Evolutionary conservation across 2,888 invertebrate genomes (phyloP).

Genomic region (Drosophila prolongata): DNA sequence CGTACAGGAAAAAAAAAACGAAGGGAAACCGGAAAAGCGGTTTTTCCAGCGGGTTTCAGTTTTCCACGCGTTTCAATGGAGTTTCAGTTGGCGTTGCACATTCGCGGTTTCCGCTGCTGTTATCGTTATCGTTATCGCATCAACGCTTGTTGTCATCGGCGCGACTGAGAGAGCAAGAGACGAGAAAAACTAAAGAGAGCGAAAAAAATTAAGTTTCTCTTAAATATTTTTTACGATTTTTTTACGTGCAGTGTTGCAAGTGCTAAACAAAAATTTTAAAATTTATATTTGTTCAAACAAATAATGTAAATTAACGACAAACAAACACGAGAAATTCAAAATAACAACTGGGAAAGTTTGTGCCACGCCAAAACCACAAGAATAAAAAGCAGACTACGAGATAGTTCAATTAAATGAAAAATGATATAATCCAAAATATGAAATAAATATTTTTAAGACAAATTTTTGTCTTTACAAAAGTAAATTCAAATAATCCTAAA

Average conservation of each 20-base stretch:
- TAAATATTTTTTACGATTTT: slow-evolving; percentile 6
- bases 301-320: background rate
- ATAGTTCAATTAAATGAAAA: too few relatives aligned
- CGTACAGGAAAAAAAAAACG: slow-evolving; percentile 3
- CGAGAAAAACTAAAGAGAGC: background rate
- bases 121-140: slow-evolving; percentile 46
- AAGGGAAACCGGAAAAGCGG: slow-evolving; percentile 24
- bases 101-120: slow-evolving; percentile 35
- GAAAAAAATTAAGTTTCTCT: background rate
- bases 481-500: too few relatives aligned
- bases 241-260: slow-evolving; percentile 6
- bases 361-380: background rate
- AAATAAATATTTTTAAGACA: too few relatives aligned
- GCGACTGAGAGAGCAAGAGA: slow-evolving; percentile 18
- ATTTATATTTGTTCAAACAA: background rate
- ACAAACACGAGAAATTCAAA: background rate
- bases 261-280: background rate
- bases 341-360: background rate
- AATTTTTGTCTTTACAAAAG: too few relatives aligned
- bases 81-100: slow-evolving; percentile 64
- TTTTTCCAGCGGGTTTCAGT: slow-evolving; percentile 18
- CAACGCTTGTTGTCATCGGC: slow-evolving; percentile 23
- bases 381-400: too few relatives aligned
- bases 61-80: slow-evolving; percentile 72
- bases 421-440: too few relatives aligned